A percentile compares a stretch with the other conserved stretches of the same genome.
Evolutionary conservation across 2,113 vertebrate genomes (phyloP).

Genomic region (Astur gentilis): DNA sequence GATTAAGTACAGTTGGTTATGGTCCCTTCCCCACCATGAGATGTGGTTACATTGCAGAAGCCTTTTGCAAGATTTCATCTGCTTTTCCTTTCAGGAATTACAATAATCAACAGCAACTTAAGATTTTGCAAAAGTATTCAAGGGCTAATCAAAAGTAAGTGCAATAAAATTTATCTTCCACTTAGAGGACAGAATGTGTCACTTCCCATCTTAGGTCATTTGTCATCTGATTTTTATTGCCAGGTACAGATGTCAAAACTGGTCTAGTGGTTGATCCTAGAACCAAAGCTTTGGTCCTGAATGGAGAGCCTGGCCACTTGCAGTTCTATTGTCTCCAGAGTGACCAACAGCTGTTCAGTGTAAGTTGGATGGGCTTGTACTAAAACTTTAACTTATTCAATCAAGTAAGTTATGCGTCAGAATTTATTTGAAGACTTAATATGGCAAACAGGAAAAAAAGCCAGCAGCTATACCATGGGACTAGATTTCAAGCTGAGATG

Average conservation of each 20-base stretch:
- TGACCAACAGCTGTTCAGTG: constrained; percentile 92
- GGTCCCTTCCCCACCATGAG: background rate
- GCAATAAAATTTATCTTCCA: background rate
- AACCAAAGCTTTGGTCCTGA: constrained; percentile 91
- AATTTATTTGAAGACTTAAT: background rate
- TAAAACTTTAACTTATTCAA: background rate
- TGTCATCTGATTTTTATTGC: background rate
- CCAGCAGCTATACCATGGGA: background rate
- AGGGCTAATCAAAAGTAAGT: constrained; percentile 90
- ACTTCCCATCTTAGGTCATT: background rate
- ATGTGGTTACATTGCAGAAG: background rate
- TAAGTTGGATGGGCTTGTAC: constrained; percentile 67
- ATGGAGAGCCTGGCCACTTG: constrained; percentile 94
- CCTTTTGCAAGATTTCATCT: background rate
- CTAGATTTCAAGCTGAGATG: background rate
- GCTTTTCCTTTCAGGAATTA: constrained; percentile 78
- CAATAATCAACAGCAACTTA: constrained; percentile 84
- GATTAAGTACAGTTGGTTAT: background rate
- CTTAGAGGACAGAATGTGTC: background rate
- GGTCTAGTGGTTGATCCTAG: constrained; percentile 88
- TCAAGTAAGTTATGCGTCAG: background rate
- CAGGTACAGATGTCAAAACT: constrained; percentile 79
- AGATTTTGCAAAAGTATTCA: constrained; percentile 86
- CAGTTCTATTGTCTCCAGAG: constrained; percentile 93
- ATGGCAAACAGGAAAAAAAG: background rate